Base-by-base conservation (phyloP, 2,113 vertebrate genomes). In the Synchiropus splendidus region DNA sequence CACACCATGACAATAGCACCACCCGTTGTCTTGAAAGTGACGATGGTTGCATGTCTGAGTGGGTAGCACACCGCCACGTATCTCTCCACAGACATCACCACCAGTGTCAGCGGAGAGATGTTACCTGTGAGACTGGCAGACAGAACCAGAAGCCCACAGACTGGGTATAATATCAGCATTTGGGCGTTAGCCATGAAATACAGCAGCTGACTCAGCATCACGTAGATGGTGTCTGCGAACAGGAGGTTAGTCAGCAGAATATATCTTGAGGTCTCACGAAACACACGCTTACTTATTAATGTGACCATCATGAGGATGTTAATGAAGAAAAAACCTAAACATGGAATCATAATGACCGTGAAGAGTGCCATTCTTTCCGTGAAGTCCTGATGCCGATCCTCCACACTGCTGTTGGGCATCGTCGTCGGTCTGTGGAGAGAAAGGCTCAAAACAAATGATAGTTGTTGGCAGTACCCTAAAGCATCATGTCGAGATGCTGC, bases 21-120 rank as follows among this genome's bases (percentile, higher is more conserved):
- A 9, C 2, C 16, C 1, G 64, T 72, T 33, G 30, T 73, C 43
- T 45, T 68, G 39, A 18, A 33, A 12, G 63, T 70, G 16, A 53
- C 41, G 6, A 77, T 40, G 16, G 13, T 33, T 14, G 58, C 18
- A 17, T 77, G 64, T 5, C 47, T 51, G 36, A 77, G 53, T 10
- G 70, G 70, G 30, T 55, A 67, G n/a, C 70, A 66, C 32, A 77
- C 61, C 1, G 74, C 74, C 27, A 71, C 52, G 2, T 63, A 77
- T 16, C 67, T 54, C 54, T 77, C 74, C 39, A 77, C 18, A 8
- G 70, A 74, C 70, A 77, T 74, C 33, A 71, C 12, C 14, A 60
- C 49, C 45, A 77, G 48, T 10, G 39, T 64, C 4, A 77, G 31
- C 10, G 70, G 70, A 8, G 67, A 51, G 2, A 47, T 43, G 9